Conservation (phyloP, 2,888 invertebrate species). For the Lasioglossum malachurum region DNA sequence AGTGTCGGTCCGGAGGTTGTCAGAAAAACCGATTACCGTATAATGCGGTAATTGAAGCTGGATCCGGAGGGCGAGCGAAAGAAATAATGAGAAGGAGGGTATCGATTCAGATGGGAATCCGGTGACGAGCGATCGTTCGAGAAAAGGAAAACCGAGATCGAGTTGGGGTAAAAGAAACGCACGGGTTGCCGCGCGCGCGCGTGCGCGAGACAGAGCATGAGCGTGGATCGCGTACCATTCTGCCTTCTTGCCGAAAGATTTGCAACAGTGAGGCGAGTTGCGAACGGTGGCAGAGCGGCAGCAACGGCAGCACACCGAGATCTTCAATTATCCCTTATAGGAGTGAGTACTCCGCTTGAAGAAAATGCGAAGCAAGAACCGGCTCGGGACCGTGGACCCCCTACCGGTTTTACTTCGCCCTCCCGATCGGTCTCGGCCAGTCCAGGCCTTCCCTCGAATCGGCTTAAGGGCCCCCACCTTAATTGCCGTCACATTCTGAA, state of each 20-base stretch:
- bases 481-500: conserved; percentile 66
- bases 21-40: conserved; percentile 10
- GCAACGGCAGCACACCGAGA: conserved; percentile 45
- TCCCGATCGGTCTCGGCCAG: conserved; percentile 61
- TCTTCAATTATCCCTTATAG: conserved; percentile 74
- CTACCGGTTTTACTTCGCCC: conserved; percentile 79
- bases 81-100: conserved; percentile 12
- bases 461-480: conserved; percentile 60
- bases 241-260: conserved; percentile 58
- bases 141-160: conserved; percentile 4
- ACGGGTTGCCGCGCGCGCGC: neutral
- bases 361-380: conserved; percentile 80
- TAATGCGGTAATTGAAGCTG: conserved; percentile 13
- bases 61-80: neutral
- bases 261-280: conserved; percentile 58
- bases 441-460: conserved; percentile 56
- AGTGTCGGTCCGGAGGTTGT: neutral
- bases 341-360: conserved; percentile 68
- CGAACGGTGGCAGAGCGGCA: neutral
- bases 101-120: conserved; percentile 13
- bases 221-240: neutral
- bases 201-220: neutral
- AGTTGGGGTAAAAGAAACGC: neutral
- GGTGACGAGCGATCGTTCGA: neutral
- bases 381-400: conserved; percentile 78